A percentile compares a stretch with the other conserved stretches of the same genome.
phyloP scores from a whole-genome alignment of 2,888 invertebrate genomes.

The Biston betularia region DNA sequence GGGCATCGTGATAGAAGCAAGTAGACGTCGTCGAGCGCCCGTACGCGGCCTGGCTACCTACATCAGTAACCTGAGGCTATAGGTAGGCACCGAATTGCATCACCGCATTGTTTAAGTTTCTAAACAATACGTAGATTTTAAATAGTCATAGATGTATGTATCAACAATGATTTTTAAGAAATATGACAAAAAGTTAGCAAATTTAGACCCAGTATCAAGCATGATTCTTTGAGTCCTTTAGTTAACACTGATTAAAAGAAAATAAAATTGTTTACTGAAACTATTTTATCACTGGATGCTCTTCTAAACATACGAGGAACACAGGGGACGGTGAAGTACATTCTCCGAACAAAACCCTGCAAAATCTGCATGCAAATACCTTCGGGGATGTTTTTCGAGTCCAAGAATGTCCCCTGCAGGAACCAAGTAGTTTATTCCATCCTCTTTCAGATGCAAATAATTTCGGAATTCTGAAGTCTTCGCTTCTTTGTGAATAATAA shows the following conservation, averaged over 20 bases:
- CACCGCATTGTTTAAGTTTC: too few species aligned
- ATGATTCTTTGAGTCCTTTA: too few species aligned
- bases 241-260: background rate
- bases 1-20: too few species aligned
- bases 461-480: constrained; percentile 61
- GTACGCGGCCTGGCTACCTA: too few species aligned
- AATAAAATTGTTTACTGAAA: background rate
- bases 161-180: too few species aligned
- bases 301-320: background rate
- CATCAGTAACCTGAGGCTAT: too few species aligned
- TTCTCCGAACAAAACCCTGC: constrained; percentile 44
- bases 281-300: background rate
- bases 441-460: constrained; percentile 76
- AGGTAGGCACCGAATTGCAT: too few species aligned
- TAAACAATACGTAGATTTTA: too few species aligned
- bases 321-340: constrained; percentile 38
- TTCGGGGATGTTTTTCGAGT: constrained; percentile 60
- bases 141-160: too few species aligned
- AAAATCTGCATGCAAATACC: constrained; percentile 67
- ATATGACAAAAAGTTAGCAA: too few species aligned
- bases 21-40: too few species aligned
- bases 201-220: too few species aligned
- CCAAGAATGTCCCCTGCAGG: constrained; percentile 47
- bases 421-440: constrained; percentile 63
- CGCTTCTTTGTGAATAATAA: constrained; percentile 67